Evolutionary conservation across 2,888 invertebrate species (phyloP), one percentile per base, ranked within the genome.

Genomic region (Cyclophora punctaria): DNA sequence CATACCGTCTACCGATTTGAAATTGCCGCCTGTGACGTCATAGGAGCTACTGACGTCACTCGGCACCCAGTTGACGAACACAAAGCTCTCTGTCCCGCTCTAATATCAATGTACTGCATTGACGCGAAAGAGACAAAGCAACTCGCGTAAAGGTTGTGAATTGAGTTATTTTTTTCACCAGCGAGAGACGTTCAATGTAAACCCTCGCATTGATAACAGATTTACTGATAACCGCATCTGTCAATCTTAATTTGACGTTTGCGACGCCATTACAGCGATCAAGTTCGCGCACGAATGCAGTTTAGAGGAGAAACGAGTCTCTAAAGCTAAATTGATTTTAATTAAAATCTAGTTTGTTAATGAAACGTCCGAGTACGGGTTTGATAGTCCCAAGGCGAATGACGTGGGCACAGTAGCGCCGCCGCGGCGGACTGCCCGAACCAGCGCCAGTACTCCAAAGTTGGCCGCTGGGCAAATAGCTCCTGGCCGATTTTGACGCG

Each of bases 1-100:
- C 66, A 66, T 66, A 64, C 64, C 68, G 70, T 68, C 69, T 71
- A 56, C 58, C 63, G 69, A 69, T 86, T 89, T 86, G 80, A 87
- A 89, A 83, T 86, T 88, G 83, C 81, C 88, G 89, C 87, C 78
- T 66, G 64, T 89, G 89, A 89, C 89, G 89, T 89, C 80, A 80
- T 66, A 59, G 56, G 59, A 56, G 55, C 55, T 58, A 64, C 75
- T 80, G 81, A 82, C 85, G 86, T 86, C 85, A 84, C 73, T 48
- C 54, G 59, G 48, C 55, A 59, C 56, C 64, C 65, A 72, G 63
- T 62, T 63, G 66, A 67, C 66, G 63, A 60, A 60, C 55, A 60
- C 60, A 52, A 50, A 52, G 62, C 49, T 67, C 64, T 37, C 64
- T 50, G 49, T 77, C 80, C 75, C 75, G 37, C 52, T 83, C 68